phyloP scores from a whole-genome alignment of 2,113 vertebrate genomes.

The Alligator sinensis region DNA sequence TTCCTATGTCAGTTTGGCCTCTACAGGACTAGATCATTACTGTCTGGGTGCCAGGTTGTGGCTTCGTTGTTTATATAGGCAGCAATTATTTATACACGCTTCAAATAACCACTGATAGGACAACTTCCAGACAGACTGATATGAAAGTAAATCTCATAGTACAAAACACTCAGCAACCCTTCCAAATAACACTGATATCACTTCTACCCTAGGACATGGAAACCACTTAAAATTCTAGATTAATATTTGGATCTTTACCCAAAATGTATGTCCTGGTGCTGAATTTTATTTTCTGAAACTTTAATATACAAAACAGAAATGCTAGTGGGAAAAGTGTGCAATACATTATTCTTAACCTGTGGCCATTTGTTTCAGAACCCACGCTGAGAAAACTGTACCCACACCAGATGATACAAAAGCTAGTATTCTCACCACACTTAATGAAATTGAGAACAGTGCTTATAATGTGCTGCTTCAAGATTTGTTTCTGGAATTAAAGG shows the following conservation, averaged over 20 bases:
- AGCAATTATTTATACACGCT: not conserved
- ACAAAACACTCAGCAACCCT: not conserved
- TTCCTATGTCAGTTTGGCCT: not conserved
- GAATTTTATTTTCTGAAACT: not conserved
- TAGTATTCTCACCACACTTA: conserved; percentile 65
- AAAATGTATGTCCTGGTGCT: not conserved
- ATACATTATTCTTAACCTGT: not conserved
- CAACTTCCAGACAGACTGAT: not conserved
- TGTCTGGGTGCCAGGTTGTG: not conserved
- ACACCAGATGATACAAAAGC: not conserved
- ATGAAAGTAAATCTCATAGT: not conserved
- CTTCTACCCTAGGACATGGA: not conserved
- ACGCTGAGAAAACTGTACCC: conserved; percentile 39
- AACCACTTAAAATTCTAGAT: not conserved
- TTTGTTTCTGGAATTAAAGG: conserved; percentile 83
- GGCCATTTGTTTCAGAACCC: conserved; percentile 72
- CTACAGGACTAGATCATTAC: not conserved
- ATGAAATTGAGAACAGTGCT: conserved; percentile 75
- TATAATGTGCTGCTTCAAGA: conserved; percentile 76
- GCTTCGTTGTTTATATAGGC: too few species aligned
- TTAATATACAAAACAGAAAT: not conserved
- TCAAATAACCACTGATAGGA: not conserved
- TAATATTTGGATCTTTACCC: too few species aligned
- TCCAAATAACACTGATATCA: not conserved
- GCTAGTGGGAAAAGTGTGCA: too few species aligned